Percentiles rank a stretch among this genome's conserved stretches.
These are phyloP conservation scores for Geotrupes spiniger DNA, from an alignment of 2,888 invertebrate species.

Conservation along the genomic window DNA sequence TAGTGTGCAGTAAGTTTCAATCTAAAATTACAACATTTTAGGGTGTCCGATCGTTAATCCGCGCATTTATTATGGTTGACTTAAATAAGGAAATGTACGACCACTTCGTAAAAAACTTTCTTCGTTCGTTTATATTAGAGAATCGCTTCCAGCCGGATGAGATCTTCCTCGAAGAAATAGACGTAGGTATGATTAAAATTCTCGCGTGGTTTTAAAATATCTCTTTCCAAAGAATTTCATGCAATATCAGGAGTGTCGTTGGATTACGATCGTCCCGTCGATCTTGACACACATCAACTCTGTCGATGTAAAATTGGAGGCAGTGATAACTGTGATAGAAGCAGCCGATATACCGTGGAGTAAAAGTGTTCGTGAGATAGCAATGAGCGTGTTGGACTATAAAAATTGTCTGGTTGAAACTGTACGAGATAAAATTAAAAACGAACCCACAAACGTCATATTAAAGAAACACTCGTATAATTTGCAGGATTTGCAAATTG, in stretches of 20 bases:
- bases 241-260: constrained; percentile 35
- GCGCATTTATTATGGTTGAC: constrained; percentile 32
- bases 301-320: constrained; percentile 33
- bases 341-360: constrained; percentile 40
- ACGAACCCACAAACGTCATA: constrained; percentile 49
- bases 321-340: constrained; percentile 34
- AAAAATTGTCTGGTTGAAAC: constrained; percentile 43
- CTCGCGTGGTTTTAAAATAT: no score
- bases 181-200: constrained; percentile 39
- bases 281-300: constrained; percentile 37
- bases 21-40: constrained; percentile 23
- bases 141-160: constrained; percentile 48
- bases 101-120: constrained; percentile 44
- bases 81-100: constrained; percentile 38
- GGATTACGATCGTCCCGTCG: constrained; percentile 33
- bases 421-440: constrained; percentile 44
- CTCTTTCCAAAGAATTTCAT: constrained; percentile 31
- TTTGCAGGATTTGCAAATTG: constrained; percentile 36
- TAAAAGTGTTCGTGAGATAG: constrained; percentile 35
- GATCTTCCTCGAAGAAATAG: constrained; percentile 48
- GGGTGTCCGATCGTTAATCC: constrained; percentile 35
- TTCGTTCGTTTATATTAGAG: constrained; percentile 47
- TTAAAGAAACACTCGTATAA: constrained; percentile 50
- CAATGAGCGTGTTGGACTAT: constrained; percentile 31
- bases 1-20: no score